phyloP scores from a whole-genome alignment of 2,113 vertebrate species.

The Grammomys dolichurus region DNA sequence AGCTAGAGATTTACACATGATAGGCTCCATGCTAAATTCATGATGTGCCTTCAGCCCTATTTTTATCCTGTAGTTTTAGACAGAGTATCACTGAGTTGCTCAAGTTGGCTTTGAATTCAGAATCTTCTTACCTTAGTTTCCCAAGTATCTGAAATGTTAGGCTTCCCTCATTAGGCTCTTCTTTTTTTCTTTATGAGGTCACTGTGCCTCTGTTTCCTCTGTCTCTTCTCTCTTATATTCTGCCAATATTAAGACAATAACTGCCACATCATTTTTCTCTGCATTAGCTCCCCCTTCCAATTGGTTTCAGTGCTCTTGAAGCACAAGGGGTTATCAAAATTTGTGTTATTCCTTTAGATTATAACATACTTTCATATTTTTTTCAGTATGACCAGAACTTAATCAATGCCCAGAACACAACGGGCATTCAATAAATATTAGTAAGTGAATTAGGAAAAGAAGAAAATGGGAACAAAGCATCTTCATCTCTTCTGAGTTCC shows the following conservation, averaged over 20 bases:
- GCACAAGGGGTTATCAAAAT: neutral
- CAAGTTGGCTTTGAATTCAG: neutral
- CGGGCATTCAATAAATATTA: conserved; percentile 16
- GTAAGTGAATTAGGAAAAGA: conserved; percentile 38
- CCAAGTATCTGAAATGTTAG: neutral
- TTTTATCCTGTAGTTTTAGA: neutral
- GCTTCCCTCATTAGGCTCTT: neutral
- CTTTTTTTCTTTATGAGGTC: neutral
- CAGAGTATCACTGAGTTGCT: no score
- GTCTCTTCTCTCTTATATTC: no score
- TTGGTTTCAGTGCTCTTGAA: no score
- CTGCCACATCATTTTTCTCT: neutral
- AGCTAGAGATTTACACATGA: neutral
- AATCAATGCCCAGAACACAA: neutral
- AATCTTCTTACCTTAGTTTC: no score
- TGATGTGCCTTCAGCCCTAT: no score
- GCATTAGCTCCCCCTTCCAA: neutral
- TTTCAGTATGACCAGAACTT: conserved; percentile 31
- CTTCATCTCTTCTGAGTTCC: neutral
- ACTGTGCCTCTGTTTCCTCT: neutral
- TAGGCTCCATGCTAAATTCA: no score
- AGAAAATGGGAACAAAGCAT: neutral
- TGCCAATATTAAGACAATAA: neutral
- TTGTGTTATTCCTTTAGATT: neutral
- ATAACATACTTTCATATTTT: neutral